Evolutionary conservation across 2,113 vertebrate species (phyloP).

Genomic region (Electrona antarctica): DNA sequence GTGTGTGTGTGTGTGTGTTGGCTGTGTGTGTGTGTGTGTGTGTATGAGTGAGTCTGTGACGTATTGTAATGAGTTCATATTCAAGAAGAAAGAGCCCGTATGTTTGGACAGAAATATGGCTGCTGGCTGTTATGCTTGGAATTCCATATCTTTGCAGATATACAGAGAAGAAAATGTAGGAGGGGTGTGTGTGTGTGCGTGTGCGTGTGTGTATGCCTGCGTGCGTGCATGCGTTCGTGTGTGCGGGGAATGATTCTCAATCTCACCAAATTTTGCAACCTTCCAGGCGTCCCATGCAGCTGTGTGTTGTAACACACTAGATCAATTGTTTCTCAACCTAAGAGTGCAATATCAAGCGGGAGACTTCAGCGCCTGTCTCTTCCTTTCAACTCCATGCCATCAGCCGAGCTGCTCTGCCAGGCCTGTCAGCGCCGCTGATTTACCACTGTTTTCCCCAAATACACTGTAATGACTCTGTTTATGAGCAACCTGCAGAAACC

Average conservation of each 20-base stretch:
- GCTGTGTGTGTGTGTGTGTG: neutral
- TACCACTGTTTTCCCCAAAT: conserved; percentile 54
- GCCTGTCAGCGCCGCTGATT: conserved; percentile 53
- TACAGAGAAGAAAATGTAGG: neutral
- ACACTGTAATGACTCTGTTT: conserved; percentile 54
- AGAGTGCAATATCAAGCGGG: conserved; percentile 47
- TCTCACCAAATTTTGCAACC: conserved; percentile 35
- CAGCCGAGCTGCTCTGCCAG: conserved; percentile 37
- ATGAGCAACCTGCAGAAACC: conserved; percentile 34
- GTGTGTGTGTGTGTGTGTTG: conserved; percentile 18
- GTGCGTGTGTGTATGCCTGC: conserved; percentile 41
- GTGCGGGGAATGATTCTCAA: conserved; percentile 12
- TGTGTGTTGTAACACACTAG: conserved; percentile 19
- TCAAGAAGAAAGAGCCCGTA: neutral
- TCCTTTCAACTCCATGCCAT: conserved; percentile 52
- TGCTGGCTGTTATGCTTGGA: conserved; percentile 24
- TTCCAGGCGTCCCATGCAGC: conserved; percentile 27
- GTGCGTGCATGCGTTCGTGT: neutral
- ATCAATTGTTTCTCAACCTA: conserved; percentile 27
- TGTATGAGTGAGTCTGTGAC: conserved; percentile 11
- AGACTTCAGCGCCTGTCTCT: conserved; percentile 24
- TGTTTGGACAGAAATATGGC: conserved; percentile 4
- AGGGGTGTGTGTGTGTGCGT: neutral
- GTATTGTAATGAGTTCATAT: conserved; percentile 18
- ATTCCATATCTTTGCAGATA: conserved; percentile 4